Conservation (phyloP, 2,797 vertebrate genomes). For the Sebastes aleutianus region DNA sequence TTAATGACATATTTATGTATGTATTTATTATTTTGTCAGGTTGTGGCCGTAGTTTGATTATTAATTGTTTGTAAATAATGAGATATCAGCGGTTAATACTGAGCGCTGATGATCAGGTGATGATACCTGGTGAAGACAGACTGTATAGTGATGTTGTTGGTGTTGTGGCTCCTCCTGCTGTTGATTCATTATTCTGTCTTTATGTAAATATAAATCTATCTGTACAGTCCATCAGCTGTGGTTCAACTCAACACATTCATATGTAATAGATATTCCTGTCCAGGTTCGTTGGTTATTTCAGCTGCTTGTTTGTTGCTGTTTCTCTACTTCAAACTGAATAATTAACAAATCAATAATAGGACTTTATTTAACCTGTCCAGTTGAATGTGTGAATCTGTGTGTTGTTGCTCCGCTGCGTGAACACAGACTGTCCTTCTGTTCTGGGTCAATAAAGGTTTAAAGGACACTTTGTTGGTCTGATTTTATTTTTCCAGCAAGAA, state of each 20-base stretch:
- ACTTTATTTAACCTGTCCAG: not conserved
- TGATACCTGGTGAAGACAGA: no score
- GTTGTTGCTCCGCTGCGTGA: not conserved
- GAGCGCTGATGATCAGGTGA: no score
- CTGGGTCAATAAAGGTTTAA: not conserved
- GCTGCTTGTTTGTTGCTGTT: not conserved
- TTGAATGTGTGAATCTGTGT: not conserved
- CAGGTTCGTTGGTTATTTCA: no score
- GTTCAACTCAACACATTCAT: not conserved
- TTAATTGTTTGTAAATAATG: no score
- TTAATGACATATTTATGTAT: no score
- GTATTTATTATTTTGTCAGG: no score
- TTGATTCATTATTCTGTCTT: not conserved
- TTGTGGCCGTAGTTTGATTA: no score
- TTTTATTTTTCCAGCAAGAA: not conserved
- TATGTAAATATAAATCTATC: not conserved
- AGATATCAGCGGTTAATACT: no score
- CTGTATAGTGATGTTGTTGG: not conserved
- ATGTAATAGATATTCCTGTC: no score
- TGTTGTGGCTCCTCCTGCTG: not conserved
- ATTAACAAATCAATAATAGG: not conserved
- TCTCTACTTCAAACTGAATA: not conserved
- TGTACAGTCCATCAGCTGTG: not conserved
- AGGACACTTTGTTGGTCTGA: not conserved
- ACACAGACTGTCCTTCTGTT: not conserved